Percentiles rank a stretch among this genome's conserved stretches.
phyloP scores from a whole-genome alignment of 2,888 invertebrate genomes.

The Leucophenga montana region DNA sequence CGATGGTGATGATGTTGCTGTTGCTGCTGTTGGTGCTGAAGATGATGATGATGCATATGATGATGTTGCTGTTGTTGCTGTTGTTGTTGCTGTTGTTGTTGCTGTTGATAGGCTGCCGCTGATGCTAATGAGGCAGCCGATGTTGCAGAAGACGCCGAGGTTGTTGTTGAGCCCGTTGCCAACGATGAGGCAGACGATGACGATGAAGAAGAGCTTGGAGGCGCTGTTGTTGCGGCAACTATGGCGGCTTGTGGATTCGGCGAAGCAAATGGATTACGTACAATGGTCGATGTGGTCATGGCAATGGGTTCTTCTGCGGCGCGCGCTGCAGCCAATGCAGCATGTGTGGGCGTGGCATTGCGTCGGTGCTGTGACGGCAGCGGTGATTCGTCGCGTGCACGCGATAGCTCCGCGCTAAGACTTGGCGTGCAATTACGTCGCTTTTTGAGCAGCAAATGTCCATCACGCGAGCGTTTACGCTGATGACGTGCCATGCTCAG shows the following conservation, averaged over 20 bases:
- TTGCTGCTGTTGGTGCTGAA: conserved; percentile 24
- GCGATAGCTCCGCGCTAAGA: background rate
- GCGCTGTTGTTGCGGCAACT: conserved; percentile 38
- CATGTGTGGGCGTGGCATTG: conserved; percentile 40
- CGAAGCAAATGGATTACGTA: conserved; percentile 71
- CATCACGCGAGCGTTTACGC: conserved; percentile 75
- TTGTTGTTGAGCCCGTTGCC: conserved; percentile 28
- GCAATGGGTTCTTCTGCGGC: conserved; percentile 49
- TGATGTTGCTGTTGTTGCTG: conserved; percentile 31
- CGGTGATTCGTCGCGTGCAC: background rate
- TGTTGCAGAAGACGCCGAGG: conserved; percentile 19
- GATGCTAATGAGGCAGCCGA: background rate
- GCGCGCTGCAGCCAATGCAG: conserved; percentile 8
- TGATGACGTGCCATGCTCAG: conserved; percentile 48
- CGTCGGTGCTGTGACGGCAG: conserved; percentile 38
- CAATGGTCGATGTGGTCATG: conserved; percentile 69
- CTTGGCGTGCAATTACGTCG: conserved; percentile 43
- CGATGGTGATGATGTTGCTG: conserved; percentile 42
- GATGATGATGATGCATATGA: conserved; percentile 24
- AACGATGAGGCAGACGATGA: conserved; percentile 30
- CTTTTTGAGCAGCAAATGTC: conserved; percentile 68
- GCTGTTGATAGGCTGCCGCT: conserved; percentile 8
- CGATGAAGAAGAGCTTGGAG: conserved; percentile 31
- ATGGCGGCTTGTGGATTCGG: conserved; percentile 61
- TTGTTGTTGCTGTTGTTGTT: conserved; percentile 30